phyloP scores from a whole-genome alignment of 2,888 invertebrate genomes.

The Glomeris marginata region DNA sequence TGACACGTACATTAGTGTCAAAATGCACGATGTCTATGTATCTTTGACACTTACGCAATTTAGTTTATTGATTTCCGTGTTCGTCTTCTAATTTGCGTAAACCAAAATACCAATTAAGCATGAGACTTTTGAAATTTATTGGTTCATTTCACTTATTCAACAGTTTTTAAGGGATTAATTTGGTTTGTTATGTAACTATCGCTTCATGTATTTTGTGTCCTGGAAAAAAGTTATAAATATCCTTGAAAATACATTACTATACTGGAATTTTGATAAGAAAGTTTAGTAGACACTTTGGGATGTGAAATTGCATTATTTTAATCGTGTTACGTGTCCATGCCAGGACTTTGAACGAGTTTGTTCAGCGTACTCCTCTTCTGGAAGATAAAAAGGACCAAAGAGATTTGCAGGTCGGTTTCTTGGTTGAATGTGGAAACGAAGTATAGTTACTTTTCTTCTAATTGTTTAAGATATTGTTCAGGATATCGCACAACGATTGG shows the following conservation, averaged over 20 bases:
- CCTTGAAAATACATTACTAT: too few relatives aligned
- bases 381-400: slow-evolving; percentile 66
- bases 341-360: slow-evolving; percentile 61
- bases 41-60: too few relatives aligned
- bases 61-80: too few relatives aligned
- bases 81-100: too few relatives aligned
- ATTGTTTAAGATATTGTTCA: slow-evolving; percentile 18
- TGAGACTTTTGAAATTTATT: too few relatives aligned
- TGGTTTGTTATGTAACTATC: too few relatives aligned
- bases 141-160: too few relatives aligned
- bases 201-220: too few relatives aligned
- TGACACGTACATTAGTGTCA: background rate
- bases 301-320: background rate
- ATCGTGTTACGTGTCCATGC: background rate
- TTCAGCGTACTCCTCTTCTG: slow-evolving; percentile 55
- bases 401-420: slow-evolving; percentile 47
- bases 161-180: too few relatives aligned
- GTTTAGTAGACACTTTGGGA: background rate
- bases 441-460: background rate
- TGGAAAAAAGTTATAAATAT: too few relatives aligned
- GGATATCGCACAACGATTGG: slow-evolving; percentile 41
- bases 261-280: too few relatives aligned
- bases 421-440: background rate
- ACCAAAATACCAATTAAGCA: too few relatives aligned
- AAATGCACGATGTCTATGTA: background rate